phyloP scores from a whole-genome alignment of 2,113 vertebrate species.

The Boulengeromyrus knoepffleri region DNA sequence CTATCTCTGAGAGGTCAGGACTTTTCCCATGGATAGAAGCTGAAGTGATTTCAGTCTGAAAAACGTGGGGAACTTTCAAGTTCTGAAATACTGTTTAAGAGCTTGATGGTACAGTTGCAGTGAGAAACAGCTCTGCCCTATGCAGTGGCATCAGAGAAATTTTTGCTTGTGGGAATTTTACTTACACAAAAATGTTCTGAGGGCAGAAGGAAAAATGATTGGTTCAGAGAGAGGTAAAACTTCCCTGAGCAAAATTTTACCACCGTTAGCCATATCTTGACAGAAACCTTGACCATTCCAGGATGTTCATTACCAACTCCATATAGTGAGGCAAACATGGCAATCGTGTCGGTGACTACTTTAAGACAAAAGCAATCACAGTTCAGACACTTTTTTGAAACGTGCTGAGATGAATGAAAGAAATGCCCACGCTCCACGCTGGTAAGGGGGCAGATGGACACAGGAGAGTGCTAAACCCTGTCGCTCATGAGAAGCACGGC shows the following conservation, averaged over 20 bases:
- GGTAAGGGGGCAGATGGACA: neutral
- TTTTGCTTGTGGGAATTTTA: neutral
- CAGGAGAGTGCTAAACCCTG: slow-evolving; percentile 3
- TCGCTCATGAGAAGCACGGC: slow-evolving; percentile 22
- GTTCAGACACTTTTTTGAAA: neutral
- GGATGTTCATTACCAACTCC: neutral
- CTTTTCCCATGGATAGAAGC: neutral
- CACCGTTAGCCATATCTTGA: neutral
- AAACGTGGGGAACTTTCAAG: neutral
- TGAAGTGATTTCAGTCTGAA: neutral
- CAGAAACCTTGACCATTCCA: neutral
- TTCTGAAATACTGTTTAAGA: neutral
- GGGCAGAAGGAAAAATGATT: neutral
- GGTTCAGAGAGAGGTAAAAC: neutral
- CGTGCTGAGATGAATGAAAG: neutral
- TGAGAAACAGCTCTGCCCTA: neutral
- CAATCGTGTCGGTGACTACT: neutral
- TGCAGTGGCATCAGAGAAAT: neutral
- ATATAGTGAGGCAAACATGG: neutral
- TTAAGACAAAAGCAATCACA: neutral
- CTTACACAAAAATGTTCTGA: neutral
- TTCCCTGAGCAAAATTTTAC: neutral
- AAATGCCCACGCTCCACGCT: neutral
- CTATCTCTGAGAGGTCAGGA: neutral
- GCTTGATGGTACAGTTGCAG: neutral